Evolutionary conservation across 2,797 vertebrate genomes (phyloP).

Genomic region (Echeneis naucrates): DNA sequence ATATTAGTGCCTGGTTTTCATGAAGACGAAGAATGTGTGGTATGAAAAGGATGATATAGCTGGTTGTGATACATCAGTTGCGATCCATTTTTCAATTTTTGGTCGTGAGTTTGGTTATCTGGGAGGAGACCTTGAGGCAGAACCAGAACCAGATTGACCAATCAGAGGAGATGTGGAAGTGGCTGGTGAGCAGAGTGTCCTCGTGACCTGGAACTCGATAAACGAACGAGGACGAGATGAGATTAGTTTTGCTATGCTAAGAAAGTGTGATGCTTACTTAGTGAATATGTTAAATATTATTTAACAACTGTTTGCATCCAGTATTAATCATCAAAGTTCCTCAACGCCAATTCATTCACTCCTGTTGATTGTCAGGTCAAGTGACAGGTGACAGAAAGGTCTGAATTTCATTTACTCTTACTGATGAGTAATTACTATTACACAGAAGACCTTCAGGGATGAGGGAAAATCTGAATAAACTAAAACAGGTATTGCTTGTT

Average conservation of each 20-base stretch:
- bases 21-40: neutral
- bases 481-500: conserved; percentile 3
- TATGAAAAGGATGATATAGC: neutral
- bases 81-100: neutral
- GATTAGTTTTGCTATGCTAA: neutral
- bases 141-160: no score
- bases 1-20: neutral
- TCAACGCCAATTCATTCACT: neutral
- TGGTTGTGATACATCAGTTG: neutral
- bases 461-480: neutral
- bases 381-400: neutral
- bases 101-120: neutral
- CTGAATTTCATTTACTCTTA: neutral
- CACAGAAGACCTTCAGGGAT: neutral
- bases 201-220: no score
- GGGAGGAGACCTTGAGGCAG: no score
- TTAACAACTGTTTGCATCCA: neutral
- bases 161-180: no score
- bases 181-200: no score
- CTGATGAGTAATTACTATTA: neutral
- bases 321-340: neutral
- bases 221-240: no score
- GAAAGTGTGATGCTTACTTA: neutral
- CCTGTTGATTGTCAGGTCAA: neutral
- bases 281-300: no score